Base-by-base conservation (phyloP, 2,113 vertebrate genomes). In the Empidonax traillii region DNA sequence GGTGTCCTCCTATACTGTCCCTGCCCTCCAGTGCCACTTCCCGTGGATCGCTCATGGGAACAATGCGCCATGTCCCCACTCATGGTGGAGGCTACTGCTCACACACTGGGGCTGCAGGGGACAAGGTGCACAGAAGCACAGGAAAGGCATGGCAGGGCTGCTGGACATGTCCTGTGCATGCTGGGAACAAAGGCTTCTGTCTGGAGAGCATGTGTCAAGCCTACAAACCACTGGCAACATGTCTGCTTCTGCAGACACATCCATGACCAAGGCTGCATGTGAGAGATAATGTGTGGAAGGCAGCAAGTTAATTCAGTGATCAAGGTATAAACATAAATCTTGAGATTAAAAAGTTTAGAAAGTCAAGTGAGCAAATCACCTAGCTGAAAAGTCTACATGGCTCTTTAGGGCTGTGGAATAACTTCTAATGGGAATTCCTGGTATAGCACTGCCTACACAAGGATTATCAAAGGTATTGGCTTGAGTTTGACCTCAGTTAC, bases 21-120 rank as follows among this genome's bases (percentile, higher is more conserved):
- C 59, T 18, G 24, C 63, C 56, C 59, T 83, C 44, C n/a, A 20
- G 53, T 4, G 41, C 59, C 46, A 28, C 14, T 46, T 63, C 51
- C 71, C 4, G 0, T 1, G 6, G n/a, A 24, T 14, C 2, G 6
- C 68, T 61, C 0, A 0, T 35, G 33, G 49, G 62, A 51, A 49
- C 23, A 35, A 12, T 0, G 0, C 0, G 4, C 37, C 41, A 3
- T 0, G 2, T 66, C 41, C 46, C 31, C 78, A 19, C n/a, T 1
- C 1, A 33, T 0, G 4, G 24, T 6, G 5, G 47, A 53, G 44
- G 28, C 52, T 37, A 21, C 44, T 24, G 58, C 68, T 55, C 59
- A 17, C 33, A 10, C 30, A 7, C 0, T 0, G 73, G 53, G 47
- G 31, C 44, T 31, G 30, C 67, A 37, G 5, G 46, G 65, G 31